These are phyloP conservation scores for Heteropelma amictum DNA, from an alignment of 2,888 invertebrate species.

Conservation along the genomic window DNA sequence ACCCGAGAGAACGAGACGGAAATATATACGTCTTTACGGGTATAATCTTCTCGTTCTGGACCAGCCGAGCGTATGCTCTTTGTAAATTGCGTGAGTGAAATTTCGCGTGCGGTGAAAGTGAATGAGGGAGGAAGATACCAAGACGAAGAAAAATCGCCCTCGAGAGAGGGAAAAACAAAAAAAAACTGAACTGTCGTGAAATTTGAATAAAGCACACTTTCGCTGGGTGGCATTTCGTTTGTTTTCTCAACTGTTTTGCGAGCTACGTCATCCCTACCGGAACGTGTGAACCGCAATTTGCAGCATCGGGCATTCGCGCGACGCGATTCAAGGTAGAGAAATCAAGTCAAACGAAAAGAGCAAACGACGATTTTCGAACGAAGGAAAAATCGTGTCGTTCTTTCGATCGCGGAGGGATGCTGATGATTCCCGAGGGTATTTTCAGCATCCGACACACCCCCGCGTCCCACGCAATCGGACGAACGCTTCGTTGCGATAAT, in stretches of 20 bases:
- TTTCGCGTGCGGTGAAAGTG: constrained; percentile 23
- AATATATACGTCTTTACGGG: constrained; percentile 20
- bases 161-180: neutral
- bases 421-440: neutral
- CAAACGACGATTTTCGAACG: too few relatives aligned
- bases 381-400: neutral
- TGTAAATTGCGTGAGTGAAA: constrained; percentile 39
- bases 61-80: constrained; percentile 10
- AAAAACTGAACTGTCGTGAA: neutral
- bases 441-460: constrained; percentile 11
- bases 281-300: too few relatives aligned
- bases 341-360: too few relatives aligned
- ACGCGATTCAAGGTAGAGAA: neutral
- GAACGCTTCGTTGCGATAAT: constrained; percentile 6
- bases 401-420: neutral
- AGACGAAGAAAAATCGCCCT: neutral
- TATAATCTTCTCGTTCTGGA: constrained; percentile 23
- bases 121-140: constrained; percentile 9
- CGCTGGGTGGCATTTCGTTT: too few relatives aligned
- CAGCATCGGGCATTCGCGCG: too few relatives aligned
- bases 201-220: neutral
- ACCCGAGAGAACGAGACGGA: constrained; percentile 65
- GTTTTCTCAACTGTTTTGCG: too few relatives aligned
- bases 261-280: too few relatives aligned
- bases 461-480: constrained; percentile 6